These are phyloP conservation scores for Zoanthus sansibaricus DNA, from an alignment of 92 coral and sea anemone species.

Conservation along the genomic window DNA sequence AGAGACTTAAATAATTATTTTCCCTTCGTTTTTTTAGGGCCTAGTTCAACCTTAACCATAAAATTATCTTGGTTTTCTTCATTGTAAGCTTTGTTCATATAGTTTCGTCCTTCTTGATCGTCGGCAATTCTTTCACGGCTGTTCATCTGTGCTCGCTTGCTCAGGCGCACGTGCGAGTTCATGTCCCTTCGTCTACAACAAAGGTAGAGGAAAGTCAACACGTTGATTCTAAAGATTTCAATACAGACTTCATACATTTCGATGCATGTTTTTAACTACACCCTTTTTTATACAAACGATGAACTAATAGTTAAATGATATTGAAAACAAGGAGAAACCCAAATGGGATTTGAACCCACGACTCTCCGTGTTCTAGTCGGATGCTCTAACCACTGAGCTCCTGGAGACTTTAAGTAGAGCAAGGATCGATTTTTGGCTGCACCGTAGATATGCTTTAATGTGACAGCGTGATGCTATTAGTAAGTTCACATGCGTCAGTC, in stretches of 20 bases:
- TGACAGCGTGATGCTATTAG: too few species aligned
- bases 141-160: conserved; percentile 29
- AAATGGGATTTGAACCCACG: too few species aligned
- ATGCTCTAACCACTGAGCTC: too few species aligned
- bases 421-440: too few species aligned
- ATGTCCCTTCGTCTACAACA: not conserved
- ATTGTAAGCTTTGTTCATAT: conserved; percentile 15
- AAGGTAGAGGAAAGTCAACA: not conserved
- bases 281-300: too few species aligned
- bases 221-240: not conserved
- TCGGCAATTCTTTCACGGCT: not conserved
- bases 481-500: too few species aligned
- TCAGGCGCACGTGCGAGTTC: conserved; percentile 2
- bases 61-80: conserved; percentile 34
- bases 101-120: not conserved
- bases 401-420: too few species aligned
- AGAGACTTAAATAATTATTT: not conserved
- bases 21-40: conserved; percentile 7
- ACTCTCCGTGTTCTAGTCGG: too few species aligned
- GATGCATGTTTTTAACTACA: too few species aligned
- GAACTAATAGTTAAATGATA: too few species aligned
- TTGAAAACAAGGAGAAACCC: too few species aligned
- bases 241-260: not conserved
- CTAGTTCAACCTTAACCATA: conserved; percentile 35
- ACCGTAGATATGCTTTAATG: too few species aligned